A percentile compares a stretch with the other conserved stretches of the same genome.
Conservation (phyloP, 2,888 invertebrate species). For the Tetheella fluctuosa region DNA sequence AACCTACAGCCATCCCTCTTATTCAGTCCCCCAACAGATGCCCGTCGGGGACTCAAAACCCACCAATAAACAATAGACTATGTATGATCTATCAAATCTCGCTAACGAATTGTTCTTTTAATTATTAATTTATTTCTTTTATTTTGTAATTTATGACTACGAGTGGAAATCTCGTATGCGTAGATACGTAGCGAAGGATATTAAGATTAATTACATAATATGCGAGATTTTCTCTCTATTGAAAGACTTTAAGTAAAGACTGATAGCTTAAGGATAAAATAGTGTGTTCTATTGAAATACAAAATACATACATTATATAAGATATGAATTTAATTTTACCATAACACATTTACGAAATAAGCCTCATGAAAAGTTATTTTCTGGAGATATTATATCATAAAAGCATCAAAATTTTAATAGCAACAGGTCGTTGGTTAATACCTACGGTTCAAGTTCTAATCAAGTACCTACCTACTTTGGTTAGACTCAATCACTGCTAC, state of each 20-base stretch:
- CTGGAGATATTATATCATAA: background rate
- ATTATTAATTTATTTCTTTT: conserved; percentile 61
- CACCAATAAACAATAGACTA: conserved; percentile 52
- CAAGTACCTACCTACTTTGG: too few species aligned
- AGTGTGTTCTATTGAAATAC: conserved; percentile 51
- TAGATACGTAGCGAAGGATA: conserved; percentile 23
- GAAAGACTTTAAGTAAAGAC: conserved; percentile 56
- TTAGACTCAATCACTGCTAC: too few species aligned
- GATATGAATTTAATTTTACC: background rate
- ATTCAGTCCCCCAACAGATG: conserved; percentile 62
- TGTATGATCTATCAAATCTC: conserved; percentile 33
- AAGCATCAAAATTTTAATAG: background rate
- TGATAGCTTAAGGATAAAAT: conserved; percentile 62
- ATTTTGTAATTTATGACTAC: conserved; percentile 39
- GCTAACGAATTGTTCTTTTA: conserved; percentile 55
- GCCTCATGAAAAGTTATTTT: background rate
- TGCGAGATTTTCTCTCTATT: conserved; percentile 29
- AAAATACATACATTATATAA: background rate
- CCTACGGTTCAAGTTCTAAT: too few species aligned
- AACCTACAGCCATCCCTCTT: conserved; percentile 61
- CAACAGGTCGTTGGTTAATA: too few species aligned
- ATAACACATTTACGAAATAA: background rate
- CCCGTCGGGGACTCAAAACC: conserved; percentile 57
- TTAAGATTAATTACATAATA: conserved; percentile 28
- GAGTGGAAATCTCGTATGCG: background rate